Evolutionary conservation across 2,888 invertebrate species (phyloP), one percentile per base, ranked within the genome.

Genomic region (Oligia strigilis): DNA sequence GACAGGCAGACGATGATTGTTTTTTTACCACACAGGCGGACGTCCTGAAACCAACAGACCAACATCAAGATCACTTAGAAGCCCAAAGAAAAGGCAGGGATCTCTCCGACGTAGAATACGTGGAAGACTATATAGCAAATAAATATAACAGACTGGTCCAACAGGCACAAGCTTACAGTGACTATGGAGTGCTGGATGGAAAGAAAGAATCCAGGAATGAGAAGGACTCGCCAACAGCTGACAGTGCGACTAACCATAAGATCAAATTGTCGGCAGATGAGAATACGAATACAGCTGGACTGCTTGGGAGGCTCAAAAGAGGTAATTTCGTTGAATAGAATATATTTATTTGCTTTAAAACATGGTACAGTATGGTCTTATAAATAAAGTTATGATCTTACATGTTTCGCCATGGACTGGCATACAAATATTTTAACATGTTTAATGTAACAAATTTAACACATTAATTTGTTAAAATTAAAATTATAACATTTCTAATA

Each of bases 161-260:
- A 84, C 91, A 95, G 89, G 95, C 96, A 0, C 96, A 97, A 91
- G 96, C 96, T 0, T 97, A 97, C 60, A 97, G 96, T 80, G 97
- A 97, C 75, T 97, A 97, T 79, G 97, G 96, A 3, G 96, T 97
- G 0, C 66, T 96, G 1, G 91, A 94, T 69, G 92, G 80, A 2
- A 95, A 94, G 77, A 95, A 94, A 60, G 93, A 91, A 9, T 75
- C 77, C 0, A 89, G 89, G 29, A 92, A 91, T 36, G 90, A 90
- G 0, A 92, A 92, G 19, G 88, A 91, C 4, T 85, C 87, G 5
- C 78, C 84, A 1, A 86, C 82, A 19, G 82, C 82, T 3, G 84
- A 89, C 19, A 80, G 82, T 0, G 58, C 62, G 0, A 65, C 85
- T 4, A 90, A 90, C 0, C 87, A 88, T 29, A 92, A 86, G 84